These are phyloP conservation scores for Origma solitaria DNA, from an alignment of 2,113 vertebrate species.

Conservation along the genomic window DNA sequence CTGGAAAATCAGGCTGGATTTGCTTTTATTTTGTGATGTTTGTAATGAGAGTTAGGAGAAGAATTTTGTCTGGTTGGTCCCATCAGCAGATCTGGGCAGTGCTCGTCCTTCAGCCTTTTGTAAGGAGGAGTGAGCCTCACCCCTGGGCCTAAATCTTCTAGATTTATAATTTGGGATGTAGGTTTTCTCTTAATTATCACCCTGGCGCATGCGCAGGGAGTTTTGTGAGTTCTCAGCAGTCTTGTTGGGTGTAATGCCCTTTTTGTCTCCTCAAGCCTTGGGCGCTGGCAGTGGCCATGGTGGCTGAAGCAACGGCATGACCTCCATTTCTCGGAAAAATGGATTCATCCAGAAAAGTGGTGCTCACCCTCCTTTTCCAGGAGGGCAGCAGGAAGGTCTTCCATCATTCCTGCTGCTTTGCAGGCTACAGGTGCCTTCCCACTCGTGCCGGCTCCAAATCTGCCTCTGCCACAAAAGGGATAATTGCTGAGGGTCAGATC, in stretches of 20 bases:
- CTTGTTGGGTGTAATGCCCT: rapidly evolving
- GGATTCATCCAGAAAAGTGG: background rate
- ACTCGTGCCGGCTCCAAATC: rapidly evolving
- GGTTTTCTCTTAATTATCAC: background rate
- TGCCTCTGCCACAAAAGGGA: background rate
- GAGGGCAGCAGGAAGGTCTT: background rate
- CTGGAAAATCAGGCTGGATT: background rate
- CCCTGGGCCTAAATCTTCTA: background rate
- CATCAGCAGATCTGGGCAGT: background rate
- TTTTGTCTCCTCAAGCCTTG: background rate
- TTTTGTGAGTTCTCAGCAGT: background rate
- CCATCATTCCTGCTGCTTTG: background rate
- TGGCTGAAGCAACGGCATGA: rapidly evolving
- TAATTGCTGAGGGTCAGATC: background rate
- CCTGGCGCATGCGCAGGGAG: background rate
- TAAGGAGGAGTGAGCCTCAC: background rate
- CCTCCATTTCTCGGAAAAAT: background rate
- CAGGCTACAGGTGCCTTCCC: background rate
- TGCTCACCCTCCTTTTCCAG: background rate
- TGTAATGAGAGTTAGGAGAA: background rate
- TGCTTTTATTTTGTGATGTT: background rate
- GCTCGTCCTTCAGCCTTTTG: background rate
- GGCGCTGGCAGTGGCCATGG: background rate
- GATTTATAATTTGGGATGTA: background rate
- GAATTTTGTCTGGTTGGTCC: background rate